Evolutionary conservation across 2,113 vertebrate genomes (phyloP).

Genomic region (Thamnophis sirtalis): DNA sequence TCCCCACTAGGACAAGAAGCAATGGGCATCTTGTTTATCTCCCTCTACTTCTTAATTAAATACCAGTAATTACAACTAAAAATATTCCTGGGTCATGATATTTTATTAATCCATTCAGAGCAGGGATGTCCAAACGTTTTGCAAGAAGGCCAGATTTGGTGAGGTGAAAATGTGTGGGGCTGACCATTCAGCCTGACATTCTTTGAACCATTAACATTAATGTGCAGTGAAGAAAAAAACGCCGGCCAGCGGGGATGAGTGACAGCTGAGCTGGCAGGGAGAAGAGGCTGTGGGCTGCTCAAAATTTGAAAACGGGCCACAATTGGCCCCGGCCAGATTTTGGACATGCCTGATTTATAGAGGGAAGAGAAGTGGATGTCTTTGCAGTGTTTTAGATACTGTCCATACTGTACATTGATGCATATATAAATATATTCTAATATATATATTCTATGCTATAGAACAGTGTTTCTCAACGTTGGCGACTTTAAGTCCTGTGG

Average conservation of each 20-base stretch:
- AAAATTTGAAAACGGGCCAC: too few species aligned
- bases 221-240: too few species aligned
- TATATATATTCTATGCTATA: conserved; percentile 17
- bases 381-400: conserved; percentile 65
- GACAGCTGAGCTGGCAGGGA: too few species aligned
- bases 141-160: too few species aligned
- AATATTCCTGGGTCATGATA: neutral
- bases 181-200: too few species aligned
- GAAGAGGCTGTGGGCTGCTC: too few species aligned
- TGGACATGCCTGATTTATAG: neutral
- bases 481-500: too few species aligned
- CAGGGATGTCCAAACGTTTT: neutral
- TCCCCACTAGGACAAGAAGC: neutral
- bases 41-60: neutral
- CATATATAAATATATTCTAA: conserved; percentile 55
- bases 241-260: too few species aligned
- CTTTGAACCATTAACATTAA: too few species aligned
- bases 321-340: too few species aligned
- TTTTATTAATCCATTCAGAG: conserved; percentile 25
- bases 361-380: neutral
- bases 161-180: too few species aligned
- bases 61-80: conserved; percentile 2
- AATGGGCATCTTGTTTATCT: neutral
- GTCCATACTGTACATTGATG: conserved; percentile 65
- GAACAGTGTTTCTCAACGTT: too few species aligned